These are phyloP conservation scores for Adelphocoris suturalis DNA, from an alignment of 2,888 invertebrate species.

Conservation along the genomic window DNA sequence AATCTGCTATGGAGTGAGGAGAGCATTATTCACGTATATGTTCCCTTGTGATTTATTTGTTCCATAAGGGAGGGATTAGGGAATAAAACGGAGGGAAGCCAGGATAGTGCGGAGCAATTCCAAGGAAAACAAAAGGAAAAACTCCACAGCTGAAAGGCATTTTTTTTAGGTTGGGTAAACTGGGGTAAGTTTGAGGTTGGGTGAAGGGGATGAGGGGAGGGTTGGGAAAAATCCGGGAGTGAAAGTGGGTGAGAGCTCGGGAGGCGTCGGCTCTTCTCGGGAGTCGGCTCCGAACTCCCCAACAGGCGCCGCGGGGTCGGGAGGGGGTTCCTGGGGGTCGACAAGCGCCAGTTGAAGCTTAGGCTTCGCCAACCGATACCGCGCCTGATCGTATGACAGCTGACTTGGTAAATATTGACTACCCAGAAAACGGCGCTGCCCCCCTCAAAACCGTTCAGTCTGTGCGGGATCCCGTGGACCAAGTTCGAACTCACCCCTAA, in stretches of 20 bases:
- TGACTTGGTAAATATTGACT: slow-evolving; percentile 29
- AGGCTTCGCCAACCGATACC: slow-evolving; percentile 46
- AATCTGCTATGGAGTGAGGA: not conserved
- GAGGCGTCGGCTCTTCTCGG: not conserved
- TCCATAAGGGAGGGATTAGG: not conserved
- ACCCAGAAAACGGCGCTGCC: slow-evolving; percentile 22
- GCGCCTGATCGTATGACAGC: slow-evolving; percentile 2
- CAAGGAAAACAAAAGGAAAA: slow-evolving; percentile 24
- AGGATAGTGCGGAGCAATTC: not conserved
- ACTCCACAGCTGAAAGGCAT: not conserved
- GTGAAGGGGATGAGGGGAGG: not conserved
- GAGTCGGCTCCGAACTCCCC: not conserved
- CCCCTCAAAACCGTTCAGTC: not conserved
- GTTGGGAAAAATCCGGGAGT: not conserved
- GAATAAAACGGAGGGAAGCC: not conserved
- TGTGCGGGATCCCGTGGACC: not conserved
- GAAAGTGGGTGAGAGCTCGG: slow-evolving; percentile 8
- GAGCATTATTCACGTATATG: not conserved
- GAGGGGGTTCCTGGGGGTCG: slow-evolving; percentile 65
- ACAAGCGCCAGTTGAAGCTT: slow-evolving; percentile 65
- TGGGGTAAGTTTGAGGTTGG: too few species aligned
- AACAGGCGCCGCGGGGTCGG: not conserved
- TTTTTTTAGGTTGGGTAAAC: not conserved
- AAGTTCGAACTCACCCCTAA: not conserved
- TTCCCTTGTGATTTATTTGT: slow-evolving; percentile 8